Conservation (phyloP, 2,797 vertebrate species). For the Hoplostethus atlanticus region DNA sequence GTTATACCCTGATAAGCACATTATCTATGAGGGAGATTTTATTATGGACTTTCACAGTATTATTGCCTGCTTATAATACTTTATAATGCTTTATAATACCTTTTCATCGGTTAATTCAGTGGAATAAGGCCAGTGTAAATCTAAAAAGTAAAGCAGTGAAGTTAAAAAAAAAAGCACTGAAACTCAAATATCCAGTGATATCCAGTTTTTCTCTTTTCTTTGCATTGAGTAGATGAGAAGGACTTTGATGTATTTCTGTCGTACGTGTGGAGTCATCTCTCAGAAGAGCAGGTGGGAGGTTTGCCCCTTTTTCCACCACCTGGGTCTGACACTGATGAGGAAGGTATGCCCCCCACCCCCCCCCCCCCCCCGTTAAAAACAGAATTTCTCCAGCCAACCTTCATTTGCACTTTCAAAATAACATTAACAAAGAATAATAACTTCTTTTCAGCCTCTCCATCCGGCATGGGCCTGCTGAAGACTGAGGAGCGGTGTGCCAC, state of each 20-base stretch:
- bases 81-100: background rate
- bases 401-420: background rate
- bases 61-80: background rate
- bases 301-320: background rate
- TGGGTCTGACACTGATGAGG: constrained; percentile 1
- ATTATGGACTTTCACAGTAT: background rate
- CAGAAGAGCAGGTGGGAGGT: constrained; percentile 17
- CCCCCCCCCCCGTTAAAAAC: background rate
- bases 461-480: constrained; percentile 5
- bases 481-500: background rate
- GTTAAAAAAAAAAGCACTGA: background rate
- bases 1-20: no score
- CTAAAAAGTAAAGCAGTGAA: no score
- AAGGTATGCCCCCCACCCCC: constrained; percentile 32
- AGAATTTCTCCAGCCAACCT: background rate
- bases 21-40: no score
- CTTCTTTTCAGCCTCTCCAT: constrained; percentile 19
- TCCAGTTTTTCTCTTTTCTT: constrained; percentile 1
- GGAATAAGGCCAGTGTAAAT: background rate
- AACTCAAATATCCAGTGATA: background rate
- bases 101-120: no score
- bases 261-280: constrained; percentile 75
- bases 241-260: constrained; percentile 92
- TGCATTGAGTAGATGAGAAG: constrained; percentile 82
- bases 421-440: background rate